Evolutionary conservation across 2,797 vertebrate species (phyloP).

Genomic region (Fratercula arctica): DNA sequence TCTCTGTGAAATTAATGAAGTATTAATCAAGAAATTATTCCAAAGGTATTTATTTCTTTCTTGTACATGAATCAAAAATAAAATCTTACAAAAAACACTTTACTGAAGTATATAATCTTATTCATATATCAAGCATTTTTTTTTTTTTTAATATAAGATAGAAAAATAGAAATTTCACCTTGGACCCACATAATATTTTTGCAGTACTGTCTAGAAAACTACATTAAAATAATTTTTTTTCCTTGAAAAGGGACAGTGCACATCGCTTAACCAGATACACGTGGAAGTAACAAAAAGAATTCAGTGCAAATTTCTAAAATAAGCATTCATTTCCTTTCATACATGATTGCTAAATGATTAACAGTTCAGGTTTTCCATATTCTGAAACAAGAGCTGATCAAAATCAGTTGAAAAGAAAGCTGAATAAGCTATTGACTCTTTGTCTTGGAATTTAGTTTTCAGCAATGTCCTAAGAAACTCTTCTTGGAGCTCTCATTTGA

Average conservation of each 20-base stretch:
- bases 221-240: background rate
- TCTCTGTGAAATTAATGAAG: background rate
- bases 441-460: background rate
- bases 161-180: slow-evolving; percentile 39
- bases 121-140: background rate
- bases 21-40: background rate
- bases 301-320: background rate
- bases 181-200: background rate
- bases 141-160: background rate
- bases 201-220: background rate
- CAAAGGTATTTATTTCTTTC: slow-evolving; percentile 26
- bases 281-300: background rate
- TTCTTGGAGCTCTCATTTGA: background rate
- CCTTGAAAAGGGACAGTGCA: background rate
- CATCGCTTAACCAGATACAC: background rate
- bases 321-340: background rate
- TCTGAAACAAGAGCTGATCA: background rate
- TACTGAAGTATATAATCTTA: background rate
- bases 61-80: background rate
- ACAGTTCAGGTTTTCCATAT: background rate
- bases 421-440: background rate
- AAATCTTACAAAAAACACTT: background rate
- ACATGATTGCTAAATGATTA: background rate
- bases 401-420: background rate
- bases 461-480: background rate